A percentile compares a stretch with the other conserved stretches of the same genome.
Evolutionary conservation across 1,140 invertebrate genomes (phyloP).

Genomic region (Sipha flava): DNA sequence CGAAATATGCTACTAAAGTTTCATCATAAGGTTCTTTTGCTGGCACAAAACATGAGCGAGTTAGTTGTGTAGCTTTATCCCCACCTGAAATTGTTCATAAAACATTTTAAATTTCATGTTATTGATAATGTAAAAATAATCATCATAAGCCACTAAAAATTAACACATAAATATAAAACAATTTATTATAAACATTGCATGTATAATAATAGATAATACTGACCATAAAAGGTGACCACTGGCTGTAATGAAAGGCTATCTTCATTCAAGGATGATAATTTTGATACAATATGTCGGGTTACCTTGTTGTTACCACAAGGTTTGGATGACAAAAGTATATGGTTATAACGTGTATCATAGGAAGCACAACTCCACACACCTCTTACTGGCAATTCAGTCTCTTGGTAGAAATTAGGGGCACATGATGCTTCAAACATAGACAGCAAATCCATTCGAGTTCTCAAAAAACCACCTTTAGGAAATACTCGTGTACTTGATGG

Average conservation of each 20-base stretch:
- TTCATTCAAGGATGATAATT: background rate
- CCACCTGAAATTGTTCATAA: background rate
- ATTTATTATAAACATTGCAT: no score
- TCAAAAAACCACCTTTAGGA: background rate
- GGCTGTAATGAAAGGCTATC: background rate
- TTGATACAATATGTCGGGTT: background rate
- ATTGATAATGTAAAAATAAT: background rate
- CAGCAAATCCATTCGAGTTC: background rate
- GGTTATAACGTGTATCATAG: background rate
- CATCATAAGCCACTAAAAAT: no score
- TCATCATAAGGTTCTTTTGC: background rate
- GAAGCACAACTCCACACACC: background rate
- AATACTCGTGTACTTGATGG: background rate
- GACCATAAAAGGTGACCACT: conserved; percentile 7
- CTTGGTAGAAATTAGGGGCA: background rate
- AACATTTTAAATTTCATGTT: background rate
- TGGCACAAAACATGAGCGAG: background rate
- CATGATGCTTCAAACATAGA: background rate
- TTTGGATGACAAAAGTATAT: background rate
- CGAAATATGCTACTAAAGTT: background rate
- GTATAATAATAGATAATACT: background rate
- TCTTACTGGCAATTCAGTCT: background rate
- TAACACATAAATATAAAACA: no score
- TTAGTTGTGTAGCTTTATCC: background rate
- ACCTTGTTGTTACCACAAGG: background rate